A percentile compares a stretch with the other conserved stretches of the same genome.
Conservation (phyloP, 2,888 invertebrate species). For the Agrochola litura region DNA sequence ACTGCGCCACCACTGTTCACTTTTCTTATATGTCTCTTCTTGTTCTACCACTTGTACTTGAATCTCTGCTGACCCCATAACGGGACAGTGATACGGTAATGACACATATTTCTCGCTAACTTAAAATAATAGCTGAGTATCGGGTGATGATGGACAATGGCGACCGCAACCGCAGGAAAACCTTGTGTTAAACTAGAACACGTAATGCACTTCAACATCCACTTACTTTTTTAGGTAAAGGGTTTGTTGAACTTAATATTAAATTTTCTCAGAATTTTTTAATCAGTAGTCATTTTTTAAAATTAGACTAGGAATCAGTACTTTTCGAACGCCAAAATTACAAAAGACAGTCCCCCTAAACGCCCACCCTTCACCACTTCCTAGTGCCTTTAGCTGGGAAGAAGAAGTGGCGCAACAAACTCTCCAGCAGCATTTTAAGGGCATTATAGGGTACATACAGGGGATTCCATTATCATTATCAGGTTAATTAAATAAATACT, state of each 20-base stretch:
- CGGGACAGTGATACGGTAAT: constrained; percentile 30
- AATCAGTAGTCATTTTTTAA: too few relatives aligned
- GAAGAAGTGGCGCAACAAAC: not conserved
- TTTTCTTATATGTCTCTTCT: not conserved
- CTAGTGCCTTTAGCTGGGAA: not conserved
- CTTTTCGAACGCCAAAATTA: not conserved
- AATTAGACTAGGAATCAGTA: not conserved
- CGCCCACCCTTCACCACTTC: not conserved
- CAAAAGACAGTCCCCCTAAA: not conserved
- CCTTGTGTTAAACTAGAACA: constrained; percentile 51
- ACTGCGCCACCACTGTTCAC: too few relatives aligned
- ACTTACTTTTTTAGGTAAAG: not conserved
- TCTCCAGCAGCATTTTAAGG: not conserved
- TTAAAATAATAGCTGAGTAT: constrained; percentile 48
- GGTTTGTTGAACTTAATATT: constrained; percentile 29
- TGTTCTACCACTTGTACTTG: not conserved
- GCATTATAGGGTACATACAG: not conserved
- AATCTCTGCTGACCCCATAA: not conserved
- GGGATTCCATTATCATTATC: too few relatives aligned
- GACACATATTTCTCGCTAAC: constrained; percentile 38
- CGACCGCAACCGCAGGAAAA: constrained; percentile 52
- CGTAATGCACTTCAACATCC: not conserved
- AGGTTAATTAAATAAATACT: too few relatives aligned
- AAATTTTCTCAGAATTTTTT: not conserved
- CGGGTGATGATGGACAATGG: constrained; percentile 43